phyloP scores from a whole-genome alignment of 2,113 vertebrate genomes.

The Entomyzon cyanotis region DNA sequence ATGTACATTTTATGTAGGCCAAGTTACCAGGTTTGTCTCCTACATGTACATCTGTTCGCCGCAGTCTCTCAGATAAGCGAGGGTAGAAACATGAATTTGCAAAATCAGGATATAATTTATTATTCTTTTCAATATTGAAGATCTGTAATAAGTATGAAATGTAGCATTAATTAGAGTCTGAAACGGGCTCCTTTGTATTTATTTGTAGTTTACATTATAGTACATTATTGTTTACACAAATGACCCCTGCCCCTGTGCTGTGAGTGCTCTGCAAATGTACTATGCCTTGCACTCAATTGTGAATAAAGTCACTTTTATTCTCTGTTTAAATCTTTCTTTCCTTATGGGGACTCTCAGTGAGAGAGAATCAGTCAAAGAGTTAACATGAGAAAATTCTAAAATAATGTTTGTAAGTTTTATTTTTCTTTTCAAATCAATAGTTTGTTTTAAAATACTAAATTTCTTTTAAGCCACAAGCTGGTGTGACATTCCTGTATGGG shows the following conservation, averaged over 20 bases:
- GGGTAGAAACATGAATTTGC: background rate
- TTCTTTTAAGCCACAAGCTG: background rate
- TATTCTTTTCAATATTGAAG: background rate
- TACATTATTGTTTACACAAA: background rate
- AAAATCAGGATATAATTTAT: background rate
- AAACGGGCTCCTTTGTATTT: background rate
- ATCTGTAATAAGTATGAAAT: background rate
- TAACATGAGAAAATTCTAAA: background rate
- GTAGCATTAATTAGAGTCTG: background rate
- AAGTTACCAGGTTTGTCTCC: background rate
- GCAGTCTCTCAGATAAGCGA: background rate
- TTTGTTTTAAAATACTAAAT: background rate
- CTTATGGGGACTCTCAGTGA: background rate
- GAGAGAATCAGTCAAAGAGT: background rate
- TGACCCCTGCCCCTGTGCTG: background rate
- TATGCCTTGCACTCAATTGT: background rate
- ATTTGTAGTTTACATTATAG: background rate
- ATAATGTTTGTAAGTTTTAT: background rate
- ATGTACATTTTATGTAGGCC: background rate
- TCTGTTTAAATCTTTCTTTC: background rate
- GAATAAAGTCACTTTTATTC: background rate
- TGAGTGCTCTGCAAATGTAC: background rate
- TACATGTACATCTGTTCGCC: background rate
- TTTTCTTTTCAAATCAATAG: background rate
- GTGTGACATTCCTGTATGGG: background rate